These are phyloP conservation scores for Artibeus lituratus DNA, from an alignment of 2,797 vertebrate species.

Conservation along the genomic window DNA sequence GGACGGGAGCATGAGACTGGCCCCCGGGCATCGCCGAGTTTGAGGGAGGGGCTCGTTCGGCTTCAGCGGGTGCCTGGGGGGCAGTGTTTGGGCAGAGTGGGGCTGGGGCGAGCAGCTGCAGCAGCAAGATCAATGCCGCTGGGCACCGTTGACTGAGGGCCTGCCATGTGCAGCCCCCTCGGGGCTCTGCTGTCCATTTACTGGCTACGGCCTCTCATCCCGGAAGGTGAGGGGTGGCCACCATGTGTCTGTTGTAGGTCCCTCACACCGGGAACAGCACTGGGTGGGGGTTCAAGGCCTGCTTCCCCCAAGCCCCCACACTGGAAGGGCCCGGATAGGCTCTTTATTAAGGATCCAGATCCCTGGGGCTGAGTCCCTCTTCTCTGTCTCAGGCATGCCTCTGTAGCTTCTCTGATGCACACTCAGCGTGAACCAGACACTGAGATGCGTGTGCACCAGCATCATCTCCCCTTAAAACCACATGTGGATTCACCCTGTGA, in stretches of 20 bases:
- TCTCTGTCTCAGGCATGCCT: neutral
- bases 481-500: neutral
- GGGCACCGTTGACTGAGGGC: too few species aligned
- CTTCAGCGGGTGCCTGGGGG: neutral
- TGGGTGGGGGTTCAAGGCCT: too few species aligned
- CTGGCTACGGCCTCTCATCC: neutral
- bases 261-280: accelerated
- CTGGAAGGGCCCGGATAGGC: neutral
- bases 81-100: neutral
- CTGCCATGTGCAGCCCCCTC: accelerated
- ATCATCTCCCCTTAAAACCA: neutral
- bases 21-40: accelerated
- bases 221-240: neutral
- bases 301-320: neutral
- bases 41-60: accelerated
- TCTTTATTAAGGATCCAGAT: neutral
- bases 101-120: neutral
- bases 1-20: neutral
- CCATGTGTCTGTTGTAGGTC: neutral
- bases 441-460: accelerated
- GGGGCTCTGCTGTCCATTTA: neutral
- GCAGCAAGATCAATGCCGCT: neutral
- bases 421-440: accelerated
- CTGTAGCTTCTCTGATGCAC: neutral
- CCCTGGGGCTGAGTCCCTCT: neutral